phyloP scores from a whole-genome alignment of 2,888 invertebrate genomes.

The Oligia latruncula region DNA sequence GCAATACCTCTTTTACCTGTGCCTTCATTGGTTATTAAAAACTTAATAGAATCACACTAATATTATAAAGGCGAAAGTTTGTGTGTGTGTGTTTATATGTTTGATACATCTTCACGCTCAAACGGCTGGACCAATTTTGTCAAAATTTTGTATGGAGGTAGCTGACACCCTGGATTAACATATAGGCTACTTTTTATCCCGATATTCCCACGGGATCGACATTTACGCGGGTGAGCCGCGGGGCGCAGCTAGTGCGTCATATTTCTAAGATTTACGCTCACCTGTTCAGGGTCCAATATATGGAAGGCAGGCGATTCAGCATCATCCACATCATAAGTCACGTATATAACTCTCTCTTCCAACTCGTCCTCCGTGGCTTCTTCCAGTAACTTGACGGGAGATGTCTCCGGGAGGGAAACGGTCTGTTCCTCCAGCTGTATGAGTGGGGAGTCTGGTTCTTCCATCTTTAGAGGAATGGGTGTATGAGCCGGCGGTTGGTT shows the following conservation, averaged over 20 bases:
- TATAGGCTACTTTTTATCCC: no score
- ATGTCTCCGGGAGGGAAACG: conserved; percentile 30
- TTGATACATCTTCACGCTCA: no score
- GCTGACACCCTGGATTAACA: no score
- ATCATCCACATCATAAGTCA: conserved; percentile 83
- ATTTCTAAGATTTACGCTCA: conserved; percentile 34
- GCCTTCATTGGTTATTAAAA: no score
- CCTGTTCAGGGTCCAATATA: conserved; percentile 80
- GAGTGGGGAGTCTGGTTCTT: conserved; percentile 5
- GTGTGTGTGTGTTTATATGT: no score
- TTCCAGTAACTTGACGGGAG: conserved; percentile 49
- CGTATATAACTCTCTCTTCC: conserved; percentile 84
- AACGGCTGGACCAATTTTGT: no score
- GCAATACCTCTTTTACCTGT: no score
- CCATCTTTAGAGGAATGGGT: conserved; percentile 19
- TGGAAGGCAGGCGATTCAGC: conserved; percentile 74
- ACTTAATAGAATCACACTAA: no score
- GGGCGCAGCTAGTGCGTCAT: neutral
- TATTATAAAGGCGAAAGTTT: no score
- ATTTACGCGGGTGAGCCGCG: no score
- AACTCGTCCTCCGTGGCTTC: conserved; percentile 58
- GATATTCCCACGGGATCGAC: no score
- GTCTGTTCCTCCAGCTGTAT: conserved; percentile 52
- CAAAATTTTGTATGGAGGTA: no score
- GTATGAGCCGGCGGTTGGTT: conserved; percentile 39